phyloP scores from a whole-genome alignment of 2,797 vertebrate genomes.

The Euphonia xanthogaster region DNA sequence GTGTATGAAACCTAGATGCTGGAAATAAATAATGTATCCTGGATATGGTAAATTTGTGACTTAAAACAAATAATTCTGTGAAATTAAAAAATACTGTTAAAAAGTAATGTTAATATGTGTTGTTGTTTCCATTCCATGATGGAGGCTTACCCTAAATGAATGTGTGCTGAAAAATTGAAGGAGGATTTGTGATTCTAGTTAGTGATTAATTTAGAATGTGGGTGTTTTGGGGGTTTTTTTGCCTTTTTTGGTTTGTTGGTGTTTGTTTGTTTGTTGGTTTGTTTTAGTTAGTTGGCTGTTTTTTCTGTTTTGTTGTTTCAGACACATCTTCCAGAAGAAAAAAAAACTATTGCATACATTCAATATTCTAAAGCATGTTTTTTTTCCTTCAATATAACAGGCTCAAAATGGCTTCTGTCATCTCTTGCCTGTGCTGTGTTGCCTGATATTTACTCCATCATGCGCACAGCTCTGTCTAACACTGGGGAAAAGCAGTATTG shows the following conservation, averaged over 20 bases:
- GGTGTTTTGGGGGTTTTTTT: background rate
- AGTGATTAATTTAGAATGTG: background rate
- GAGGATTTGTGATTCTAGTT: background rate
- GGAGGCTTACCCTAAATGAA: fast-evolving
- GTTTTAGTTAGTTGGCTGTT: fast-evolving
- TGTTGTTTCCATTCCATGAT: background rate
- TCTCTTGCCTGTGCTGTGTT: background rate
- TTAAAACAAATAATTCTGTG: background rate
- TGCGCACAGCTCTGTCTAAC: background rate
- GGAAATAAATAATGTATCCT: background rate
- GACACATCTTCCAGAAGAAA: background rate
- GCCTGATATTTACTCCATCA: background rate
- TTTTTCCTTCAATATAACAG: background rate
- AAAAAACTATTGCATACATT: background rate
- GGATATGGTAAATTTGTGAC: background rate
- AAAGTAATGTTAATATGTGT: background rate
- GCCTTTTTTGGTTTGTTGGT: fast-evolving
- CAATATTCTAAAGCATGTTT: background rate
- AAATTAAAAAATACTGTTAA: background rate
- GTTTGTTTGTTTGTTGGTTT: background rate
- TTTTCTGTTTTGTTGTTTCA: background rate
- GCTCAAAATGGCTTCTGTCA: background rate
- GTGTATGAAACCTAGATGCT: fast-evolving
- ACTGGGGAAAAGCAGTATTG: background rate
- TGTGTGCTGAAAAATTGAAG: background rate